Percentiles rank a stretch among this genome's conserved stretches.
These are phyloP conservation scores for Chorisops tibialis DNA, from an alignment of 2,888 invertebrate genomes.

Conservation along the genomic window DNA sequence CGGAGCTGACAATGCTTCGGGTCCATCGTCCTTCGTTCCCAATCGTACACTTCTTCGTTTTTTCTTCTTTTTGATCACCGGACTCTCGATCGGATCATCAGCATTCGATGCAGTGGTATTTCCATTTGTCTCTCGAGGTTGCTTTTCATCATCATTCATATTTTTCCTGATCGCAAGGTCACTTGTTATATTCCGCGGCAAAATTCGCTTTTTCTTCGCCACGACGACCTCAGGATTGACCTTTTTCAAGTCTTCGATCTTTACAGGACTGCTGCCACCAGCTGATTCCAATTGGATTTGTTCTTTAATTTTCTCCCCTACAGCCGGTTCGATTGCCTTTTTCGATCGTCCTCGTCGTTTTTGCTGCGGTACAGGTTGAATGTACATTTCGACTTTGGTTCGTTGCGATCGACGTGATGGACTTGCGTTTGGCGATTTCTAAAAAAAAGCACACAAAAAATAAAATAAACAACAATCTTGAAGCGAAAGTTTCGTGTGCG, in stretches of 20 bases:
- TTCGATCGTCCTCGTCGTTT: constrained; percentile 40
- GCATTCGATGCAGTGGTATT: constrained; percentile 27
- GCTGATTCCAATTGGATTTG: neutral
- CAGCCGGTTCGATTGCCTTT: constrained; percentile 31
- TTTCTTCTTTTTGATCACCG: constrained; percentile 38
- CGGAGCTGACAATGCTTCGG: constrained; percentile 31
- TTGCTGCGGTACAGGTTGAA: neutral
- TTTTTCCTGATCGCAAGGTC: constrained; percentile 34
- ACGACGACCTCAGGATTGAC: neutral
- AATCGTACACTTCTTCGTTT: constrained; percentile 47
- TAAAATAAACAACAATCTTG: constrained; percentile 4
- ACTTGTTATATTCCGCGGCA: constrained; percentile 6
- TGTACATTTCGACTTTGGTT: constrained; percentile 35
- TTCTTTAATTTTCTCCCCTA: constrained; percentile 2
- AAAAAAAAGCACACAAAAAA: constrained; percentile 3
- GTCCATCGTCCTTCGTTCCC: constrained; percentile 44
- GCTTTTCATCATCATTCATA: no score
- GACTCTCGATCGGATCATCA: constrained; percentile 29
- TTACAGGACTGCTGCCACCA: neutral
- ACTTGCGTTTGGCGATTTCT: constrained; percentile 38
- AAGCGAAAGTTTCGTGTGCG: neutral
- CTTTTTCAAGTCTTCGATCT: neutral
- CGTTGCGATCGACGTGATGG: constrained; percentile 41
- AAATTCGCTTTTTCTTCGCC: constrained; percentile 10
- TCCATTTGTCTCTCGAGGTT: no score